These are phyloP conservation scores for Pristis pectinata DNA, from an alignment of 2,797 vertebrate genomes.

Conservation along the genomic window DNA sequence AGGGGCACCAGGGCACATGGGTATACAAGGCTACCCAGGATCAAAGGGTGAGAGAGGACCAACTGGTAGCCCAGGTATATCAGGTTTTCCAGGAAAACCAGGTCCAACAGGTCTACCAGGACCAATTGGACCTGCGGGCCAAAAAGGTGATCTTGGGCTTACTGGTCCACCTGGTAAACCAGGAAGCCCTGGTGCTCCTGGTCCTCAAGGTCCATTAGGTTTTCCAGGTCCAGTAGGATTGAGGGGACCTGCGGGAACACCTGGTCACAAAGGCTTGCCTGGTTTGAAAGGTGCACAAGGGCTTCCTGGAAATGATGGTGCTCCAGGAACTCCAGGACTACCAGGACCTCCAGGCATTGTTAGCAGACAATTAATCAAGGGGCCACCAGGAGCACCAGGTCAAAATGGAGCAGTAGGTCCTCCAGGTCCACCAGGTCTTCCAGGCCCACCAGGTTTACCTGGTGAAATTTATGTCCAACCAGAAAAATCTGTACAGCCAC, in stretches of 20 bases:
- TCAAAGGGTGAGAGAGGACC: slow-evolving; percentile 83
- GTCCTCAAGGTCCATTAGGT: slow-evolving; percentile 77
- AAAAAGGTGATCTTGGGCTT: slow-evolving; percentile 75
- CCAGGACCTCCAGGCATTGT: slow-evolving; percentile 80
- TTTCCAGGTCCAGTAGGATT: slow-evolving; percentile 70
- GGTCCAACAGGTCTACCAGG: slow-evolving; percentile 78
- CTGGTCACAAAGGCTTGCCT: slow-evolving; percentile 74
- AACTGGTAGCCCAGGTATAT: slow-evolving; percentile 79
- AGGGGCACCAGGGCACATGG: slow-evolving; percentile 71
- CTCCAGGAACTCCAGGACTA: slow-evolving; percentile 77
- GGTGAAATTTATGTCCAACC: slow-evolving; percentile 66
- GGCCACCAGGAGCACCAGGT: slow-evolving; percentile 77
- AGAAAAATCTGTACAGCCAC: slow-evolving; percentile 7
- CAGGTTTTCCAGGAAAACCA: slow-evolving; percentile 79
- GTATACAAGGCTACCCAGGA: slow-evolving; percentile 72
- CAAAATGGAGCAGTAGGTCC: slow-evolving; percentile 68
- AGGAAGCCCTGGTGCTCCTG: slow-evolving; percentile 72
- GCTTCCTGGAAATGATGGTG: slow-evolving; percentile 74
- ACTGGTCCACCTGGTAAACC: slow-evolving; percentile 71
- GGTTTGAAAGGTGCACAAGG: slow-evolving; percentile 77
- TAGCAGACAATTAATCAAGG: slow-evolving; percentile 72
- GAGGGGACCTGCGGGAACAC: slow-evolving; percentile 71
- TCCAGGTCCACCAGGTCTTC: slow-evolving; percentile 69
- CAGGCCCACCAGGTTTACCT: slow-evolving; percentile 83
- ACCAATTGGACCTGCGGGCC: slow-evolving; percentile 69